Evolutionary conservation across 2,888 invertebrate genomes (phyloP), one percentile per base, ranked within the genome.

Genomic region (Rambutsinella grinnellia): DNA sequence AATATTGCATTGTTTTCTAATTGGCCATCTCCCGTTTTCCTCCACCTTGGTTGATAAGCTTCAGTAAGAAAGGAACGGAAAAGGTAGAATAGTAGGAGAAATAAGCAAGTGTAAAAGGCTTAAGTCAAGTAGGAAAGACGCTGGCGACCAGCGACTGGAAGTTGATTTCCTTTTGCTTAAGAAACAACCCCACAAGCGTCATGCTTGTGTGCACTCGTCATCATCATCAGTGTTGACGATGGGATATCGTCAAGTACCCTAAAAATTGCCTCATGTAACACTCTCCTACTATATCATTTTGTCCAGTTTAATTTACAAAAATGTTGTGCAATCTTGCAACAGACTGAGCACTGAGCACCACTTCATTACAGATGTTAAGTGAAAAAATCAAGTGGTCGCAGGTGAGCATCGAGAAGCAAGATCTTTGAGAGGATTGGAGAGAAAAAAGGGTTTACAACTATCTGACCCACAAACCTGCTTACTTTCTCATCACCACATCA

Each of bases 21-120:
- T 79, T 79, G 79, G 63, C 79, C 67, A 79, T 72, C 76, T 71
- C 75, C 76, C 76, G 76, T 76, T 70, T n/a, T n/a, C 72, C 67
- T 66, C 71, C 77, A 67, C 75, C 75, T 65, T 68, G 71, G 63
- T 75, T 62, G 71, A 71, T 44, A 78, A 54, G 78, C 74, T 75
- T 75, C 74, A 70, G 74, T 70, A 70, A 54, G 63, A 65, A 72
- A 36, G 44, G 70, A 79, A 76, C 79, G 71, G 67, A 76, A 78
- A 71, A 67, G 71, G 72, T 65, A 67, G 23, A 10, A 44, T 36
- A 13, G 17, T 26, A 10, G 17, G 58, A 15, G 54, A 54, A 54
- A 3, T 63, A 27, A 27, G 21, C 3, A 23, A 28, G 36, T 10
- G 5, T 36, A 36, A 36, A 36, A 36, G 13, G 36, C 36, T 5